Evolutionary conservation across 1,140 invertebrate genomes (phyloP).

Genomic region (Batillaria attramentaria): DNA sequence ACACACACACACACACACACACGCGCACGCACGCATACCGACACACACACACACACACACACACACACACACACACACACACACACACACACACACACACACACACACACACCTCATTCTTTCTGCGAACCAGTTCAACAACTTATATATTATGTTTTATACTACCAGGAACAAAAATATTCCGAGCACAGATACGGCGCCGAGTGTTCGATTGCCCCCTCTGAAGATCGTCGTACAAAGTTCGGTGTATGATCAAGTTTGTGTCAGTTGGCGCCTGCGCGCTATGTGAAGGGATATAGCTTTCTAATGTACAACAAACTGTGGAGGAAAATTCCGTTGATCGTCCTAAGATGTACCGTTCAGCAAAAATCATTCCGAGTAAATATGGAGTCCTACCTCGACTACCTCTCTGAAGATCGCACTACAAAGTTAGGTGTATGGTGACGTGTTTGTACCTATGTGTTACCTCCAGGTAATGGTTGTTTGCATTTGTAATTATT

Average conservation of each 20-base stretch:
- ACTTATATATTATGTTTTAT: neutral
- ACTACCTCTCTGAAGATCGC: neutral
- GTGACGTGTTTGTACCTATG: neutral
- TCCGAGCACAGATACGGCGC: neutral
- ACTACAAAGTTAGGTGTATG: neutral
- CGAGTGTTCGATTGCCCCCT: neutral
- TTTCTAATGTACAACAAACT: neutral
- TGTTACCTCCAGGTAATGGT: neutral
- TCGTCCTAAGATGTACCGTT: neutral
- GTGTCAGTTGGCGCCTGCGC: neutral
- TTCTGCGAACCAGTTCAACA: no score
- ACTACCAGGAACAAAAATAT: neutral
- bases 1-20: neutral
- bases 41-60: conserved; percentile 5
- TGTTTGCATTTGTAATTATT: neutral
- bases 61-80: conserved; percentile 8
- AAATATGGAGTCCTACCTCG: no score
- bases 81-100: conserved; percentile 8
- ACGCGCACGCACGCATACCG: neutral
- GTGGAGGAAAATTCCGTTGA: no score
- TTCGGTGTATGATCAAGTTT: neutral
- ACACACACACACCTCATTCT: neutral
- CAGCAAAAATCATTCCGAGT: no score
- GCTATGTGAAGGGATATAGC: no score
- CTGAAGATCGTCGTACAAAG: neutral